Conservation (phyloP, 2,797 vertebrate species). For the Hipposideros larvatus region DNA sequence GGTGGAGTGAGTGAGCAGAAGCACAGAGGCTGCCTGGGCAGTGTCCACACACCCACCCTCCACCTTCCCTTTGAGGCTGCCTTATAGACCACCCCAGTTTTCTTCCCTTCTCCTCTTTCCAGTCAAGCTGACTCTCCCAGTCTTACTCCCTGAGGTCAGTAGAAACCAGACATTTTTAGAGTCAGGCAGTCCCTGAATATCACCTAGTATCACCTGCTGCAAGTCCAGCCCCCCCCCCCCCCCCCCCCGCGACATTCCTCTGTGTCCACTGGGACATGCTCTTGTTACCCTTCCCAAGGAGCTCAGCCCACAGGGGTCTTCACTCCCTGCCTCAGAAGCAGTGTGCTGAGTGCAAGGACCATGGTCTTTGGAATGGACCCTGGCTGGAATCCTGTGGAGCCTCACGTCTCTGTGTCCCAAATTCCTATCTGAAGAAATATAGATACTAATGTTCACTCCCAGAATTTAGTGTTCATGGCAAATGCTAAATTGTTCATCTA, state of each 20-base stretch:
- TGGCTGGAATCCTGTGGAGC: background rate
- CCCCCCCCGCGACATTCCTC: background rate
- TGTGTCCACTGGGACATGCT: fast-evolving
- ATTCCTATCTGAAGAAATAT: background rate
- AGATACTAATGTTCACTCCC: background rate
- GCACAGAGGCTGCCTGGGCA: background rate
- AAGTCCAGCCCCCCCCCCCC: too few relatives aligned
- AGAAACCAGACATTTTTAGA: background rate
- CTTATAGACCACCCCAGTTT: background rate
- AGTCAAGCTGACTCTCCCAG: background rate
- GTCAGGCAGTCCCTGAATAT: background rate
- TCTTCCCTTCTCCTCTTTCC: background rate
- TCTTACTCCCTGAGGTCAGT: background rate
- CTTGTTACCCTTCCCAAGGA: background rate
- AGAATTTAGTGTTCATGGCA: background rate
- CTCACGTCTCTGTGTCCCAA: background rate
- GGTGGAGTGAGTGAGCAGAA: background rate
- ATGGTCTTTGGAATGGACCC: background rate
- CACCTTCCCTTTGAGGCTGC: background rate
- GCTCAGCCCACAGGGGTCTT: background rate
- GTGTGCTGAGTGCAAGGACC: background rate
- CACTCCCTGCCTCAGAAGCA: background rate
- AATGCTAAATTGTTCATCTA: background rate
- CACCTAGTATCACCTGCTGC: fast-evolving
- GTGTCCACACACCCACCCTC: background rate